phyloP scores from a whole-genome alignment of 64 coral and sea anemone genomes.

The Trachythela sp. region DNA sequence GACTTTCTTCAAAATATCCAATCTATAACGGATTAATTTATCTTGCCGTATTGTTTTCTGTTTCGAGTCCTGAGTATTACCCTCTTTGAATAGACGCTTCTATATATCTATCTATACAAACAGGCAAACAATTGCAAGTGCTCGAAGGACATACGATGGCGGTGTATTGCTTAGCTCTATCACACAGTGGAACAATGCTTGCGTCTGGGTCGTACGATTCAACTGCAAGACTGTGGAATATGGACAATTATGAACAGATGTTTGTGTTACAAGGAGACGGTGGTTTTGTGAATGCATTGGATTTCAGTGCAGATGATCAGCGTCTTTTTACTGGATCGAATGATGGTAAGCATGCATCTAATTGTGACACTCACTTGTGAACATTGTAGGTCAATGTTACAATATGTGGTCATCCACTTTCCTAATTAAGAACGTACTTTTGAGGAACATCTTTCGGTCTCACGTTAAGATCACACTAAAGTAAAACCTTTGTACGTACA shows the following conservation, averaged over 20 bases:
- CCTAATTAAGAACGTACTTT: too few relatives aligned
- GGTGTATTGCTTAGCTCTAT: constrained; percentile 47
- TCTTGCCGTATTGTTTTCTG: too few relatives aligned
- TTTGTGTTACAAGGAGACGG: constrained; percentile 33
- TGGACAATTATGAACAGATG: constrained; percentile 31
- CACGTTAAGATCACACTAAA: too few relatives aligned
- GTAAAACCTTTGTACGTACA: too few relatives aligned
- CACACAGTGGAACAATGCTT: constrained; percentile 27
- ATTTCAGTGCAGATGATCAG: constrained; percentile 18
- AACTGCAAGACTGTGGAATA: constrained; percentile 50
- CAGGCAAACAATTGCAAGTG: constrained; percentile 45
- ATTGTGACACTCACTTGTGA: too few relatives aligned
- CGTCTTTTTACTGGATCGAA: constrained; percentile 19
- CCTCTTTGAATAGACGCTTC: neutral
- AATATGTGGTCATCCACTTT: too few relatives aligned
- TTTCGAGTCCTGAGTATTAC: too few relatives aligned
- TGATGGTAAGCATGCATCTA: too few relatives aligned
- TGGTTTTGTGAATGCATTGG: constrained; percentile 44
- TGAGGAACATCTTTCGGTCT: too few relatives aligned
- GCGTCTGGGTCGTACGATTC: constrained; percentile 49
- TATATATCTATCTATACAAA: constrained; percentile 36
- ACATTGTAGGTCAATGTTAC: too few relatives aligned
- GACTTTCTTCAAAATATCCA: too few relatives aligned
- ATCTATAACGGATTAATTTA: too few relatives aligned
- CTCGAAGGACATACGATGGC: constrained; percentile 38